Evolutionary conservation across 1,140 invertebrate species (phyloP).

Genomic region (Acromyrmex charruanus): DNA sequence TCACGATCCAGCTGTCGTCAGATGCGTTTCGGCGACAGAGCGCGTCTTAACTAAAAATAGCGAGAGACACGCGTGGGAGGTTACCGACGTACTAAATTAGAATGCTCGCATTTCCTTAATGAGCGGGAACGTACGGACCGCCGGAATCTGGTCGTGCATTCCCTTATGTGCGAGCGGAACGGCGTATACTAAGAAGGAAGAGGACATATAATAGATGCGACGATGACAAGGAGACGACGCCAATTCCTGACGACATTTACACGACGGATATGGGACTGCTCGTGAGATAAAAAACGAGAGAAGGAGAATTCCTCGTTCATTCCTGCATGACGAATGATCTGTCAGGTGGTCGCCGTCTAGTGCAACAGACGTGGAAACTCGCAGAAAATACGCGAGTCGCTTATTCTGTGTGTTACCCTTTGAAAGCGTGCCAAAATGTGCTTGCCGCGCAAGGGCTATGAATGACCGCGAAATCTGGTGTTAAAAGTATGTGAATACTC

Average conservation of each 20-base stretch:
- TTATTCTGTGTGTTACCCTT: slow-evolving; percentile 41
- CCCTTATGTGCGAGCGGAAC: neutral
- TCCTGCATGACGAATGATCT: slow-evolving; percentile 73
- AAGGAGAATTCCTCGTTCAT: slow-evolving; percentile 3
- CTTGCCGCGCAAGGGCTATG: slow-evolving; percentile 17
- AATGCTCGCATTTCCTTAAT: slow-evolving; percentile 66
- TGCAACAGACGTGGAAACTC: slow-evolving; percentile 29
- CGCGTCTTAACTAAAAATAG: slow-evolving; percentile 66
- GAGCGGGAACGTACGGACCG: slow-evolving; percentile 24
- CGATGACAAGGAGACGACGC: slow-evolving; percentile 68
- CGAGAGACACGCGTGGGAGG: slow-evolving; percentile 9
- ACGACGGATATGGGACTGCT: slow-evolving; percentile 58
- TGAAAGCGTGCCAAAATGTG: slow-evolving; percentile 72
- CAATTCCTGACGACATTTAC: slow-evolving; percentile 72
- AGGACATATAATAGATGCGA: neutral
- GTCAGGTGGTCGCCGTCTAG: slow-evolving; percentile 64
- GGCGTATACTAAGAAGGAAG: neutral
- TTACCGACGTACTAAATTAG: slow-evolving; percentile 64
- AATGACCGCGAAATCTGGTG: slow-evolving; percentile 63
- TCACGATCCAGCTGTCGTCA: slow-evolving; percentile 40
- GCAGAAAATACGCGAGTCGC: slow-evolving; percentile 41
- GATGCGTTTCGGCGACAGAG: slow-evolving; percentile 8
- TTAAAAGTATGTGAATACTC: slow-evolving; percentile 39
- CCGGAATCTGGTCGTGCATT: slow-evolving; percentile 19
- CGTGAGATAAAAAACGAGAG: neutral